Conservation (phyloP, 2,797 vertebrate species). For the Cacajao melanocephalus region DNA sequence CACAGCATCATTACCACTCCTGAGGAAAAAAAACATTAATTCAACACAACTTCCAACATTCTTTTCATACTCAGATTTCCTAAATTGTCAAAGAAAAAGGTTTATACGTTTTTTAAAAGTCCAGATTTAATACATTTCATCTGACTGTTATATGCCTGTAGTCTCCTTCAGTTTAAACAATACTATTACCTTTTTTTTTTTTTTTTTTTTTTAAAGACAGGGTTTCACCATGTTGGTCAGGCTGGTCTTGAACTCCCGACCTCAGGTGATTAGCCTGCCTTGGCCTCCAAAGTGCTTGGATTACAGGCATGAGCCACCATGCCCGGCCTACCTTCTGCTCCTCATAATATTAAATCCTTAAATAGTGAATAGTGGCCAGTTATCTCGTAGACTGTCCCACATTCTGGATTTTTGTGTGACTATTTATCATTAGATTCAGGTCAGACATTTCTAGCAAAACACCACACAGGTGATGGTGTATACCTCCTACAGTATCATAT, state of each 20-base stretch:
- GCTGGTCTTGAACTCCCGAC: too few species aligned
- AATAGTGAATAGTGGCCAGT: background rate
- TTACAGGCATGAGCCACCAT: too few species aligned
- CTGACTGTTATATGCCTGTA: background rate
- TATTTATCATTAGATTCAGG: background rate
- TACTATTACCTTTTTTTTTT: background rate
- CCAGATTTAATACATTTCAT: background rate
- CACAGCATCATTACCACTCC: background rate
- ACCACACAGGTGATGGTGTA: background rate
- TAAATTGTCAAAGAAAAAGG: background rate
- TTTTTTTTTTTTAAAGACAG: too few species aligned
- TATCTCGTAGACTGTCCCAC: background rate
- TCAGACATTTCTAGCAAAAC: background rate
- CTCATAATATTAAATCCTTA: background rate
- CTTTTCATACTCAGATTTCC: background rate
- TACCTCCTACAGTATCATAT: background rate
- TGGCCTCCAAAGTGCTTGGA: too few species aligned
- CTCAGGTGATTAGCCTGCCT: too few species aligned
- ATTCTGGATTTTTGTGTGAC: background rate
- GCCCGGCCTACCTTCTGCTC: background rate
- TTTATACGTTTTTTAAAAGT: background rate
- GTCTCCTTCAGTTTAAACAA: background rate
- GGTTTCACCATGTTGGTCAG: too few species aligned
- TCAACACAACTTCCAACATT: background rate
- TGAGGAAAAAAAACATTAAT: background rate